Evolutionary conservation across 2,797 vertebrate genomes (phyloP).

Genomic region (Sternarchorhynchus goeldii): DNA sequence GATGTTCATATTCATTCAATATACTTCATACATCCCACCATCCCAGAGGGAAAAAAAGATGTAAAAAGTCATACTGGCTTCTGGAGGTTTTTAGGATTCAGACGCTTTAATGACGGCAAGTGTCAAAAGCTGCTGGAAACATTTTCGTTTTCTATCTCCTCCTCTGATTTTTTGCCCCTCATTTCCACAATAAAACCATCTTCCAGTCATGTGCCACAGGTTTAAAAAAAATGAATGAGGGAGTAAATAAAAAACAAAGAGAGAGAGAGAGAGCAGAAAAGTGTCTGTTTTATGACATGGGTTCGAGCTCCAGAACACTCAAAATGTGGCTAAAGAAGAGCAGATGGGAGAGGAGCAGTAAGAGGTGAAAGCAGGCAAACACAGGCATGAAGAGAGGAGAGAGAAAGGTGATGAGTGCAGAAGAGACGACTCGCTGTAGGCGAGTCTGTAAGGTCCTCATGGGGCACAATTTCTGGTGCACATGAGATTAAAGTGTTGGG

Average conservation of each 20-base stretch:
- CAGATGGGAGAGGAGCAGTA: conserved; percentile 64
- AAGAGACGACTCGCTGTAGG: background rate
- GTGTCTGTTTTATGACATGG: conserved; percentile 72
- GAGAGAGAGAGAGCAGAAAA: conserved; percentile 54
- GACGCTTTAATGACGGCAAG: conserved; percentile 63
- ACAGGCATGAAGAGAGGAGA: conserved; percentile 10
- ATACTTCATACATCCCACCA: conserved; percentile 70
- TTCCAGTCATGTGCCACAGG: conserved; percentile 64
- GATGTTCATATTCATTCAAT: conserved; percentile 69
- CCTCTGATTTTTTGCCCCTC: conserved; percentile 15
- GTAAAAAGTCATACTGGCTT: conserved; percentile 64
- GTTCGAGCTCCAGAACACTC: conserved; percentile 70
- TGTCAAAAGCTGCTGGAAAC: conserved; percentile 65
- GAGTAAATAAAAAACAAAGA: conserved; percentile 30
- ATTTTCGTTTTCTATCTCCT: conserved; percentile 24
- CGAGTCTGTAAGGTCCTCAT: background rate
- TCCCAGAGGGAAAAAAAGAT: conserved; percentile 53
- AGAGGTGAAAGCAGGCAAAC: background rate
- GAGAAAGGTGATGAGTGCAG: conserved; percentile 9
- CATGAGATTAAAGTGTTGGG: background rate
- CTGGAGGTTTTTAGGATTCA: conserved; percentile 67
- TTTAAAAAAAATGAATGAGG: conserved; percentile 43
- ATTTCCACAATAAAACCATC: conserved; percentile 65
- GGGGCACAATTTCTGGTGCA: background rate
- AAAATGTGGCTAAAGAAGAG: conserved; percentile 75